Base-by-base conservation (phyloP, 2,113 vertebrate genomes). In the Circaetus gallicus region DNA sequence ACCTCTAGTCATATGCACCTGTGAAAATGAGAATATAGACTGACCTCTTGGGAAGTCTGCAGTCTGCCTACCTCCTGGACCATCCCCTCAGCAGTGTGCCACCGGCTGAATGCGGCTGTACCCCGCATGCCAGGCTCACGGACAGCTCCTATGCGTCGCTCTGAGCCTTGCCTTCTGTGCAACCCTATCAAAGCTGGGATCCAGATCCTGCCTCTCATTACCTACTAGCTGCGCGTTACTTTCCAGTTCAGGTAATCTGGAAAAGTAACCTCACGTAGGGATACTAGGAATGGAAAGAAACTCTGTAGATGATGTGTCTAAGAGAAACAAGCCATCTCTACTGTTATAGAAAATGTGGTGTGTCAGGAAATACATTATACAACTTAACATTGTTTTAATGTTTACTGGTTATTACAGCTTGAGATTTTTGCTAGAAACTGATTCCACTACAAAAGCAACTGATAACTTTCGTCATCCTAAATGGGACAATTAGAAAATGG, bases 91-190 rank as follows among this genome's bases (percentile, higher is more conserved):
- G 49, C 55, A 32, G 34, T 2, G 13, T 1, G 1, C 38, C 4
- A 17, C 19, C 26, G 1, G 70, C 4, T 0, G 31, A 28, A 17
- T 3, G 11, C 55, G 31, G 47, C 71, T 5, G 1, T 4, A 29
- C 11, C 32, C 43, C 4, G 1, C 7, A 6, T 0, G 16, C 53
- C 25, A 14, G 59, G 19, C 25, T 5, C 6, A 26, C 12, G 4
- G 87, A 34, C 38, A 17, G 21, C 6, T 31, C 76, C 58, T 26
- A 6, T 13, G 61, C 18, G 1, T 29, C 12, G 4, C 56, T 50
- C 40, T 10, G 31, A 50, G 43, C 58, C 34, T 36, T 24, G 19
- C 14, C 76, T 58, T 42, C 17, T 0, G 19, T 11, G 24, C 56
- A 61, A 13, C 38, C 45, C 9, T 4, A 8, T 7, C 12, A 13